Conservation (phyloP, 2,888 invertebrate species). For the Acheta domesticus region DNA sequence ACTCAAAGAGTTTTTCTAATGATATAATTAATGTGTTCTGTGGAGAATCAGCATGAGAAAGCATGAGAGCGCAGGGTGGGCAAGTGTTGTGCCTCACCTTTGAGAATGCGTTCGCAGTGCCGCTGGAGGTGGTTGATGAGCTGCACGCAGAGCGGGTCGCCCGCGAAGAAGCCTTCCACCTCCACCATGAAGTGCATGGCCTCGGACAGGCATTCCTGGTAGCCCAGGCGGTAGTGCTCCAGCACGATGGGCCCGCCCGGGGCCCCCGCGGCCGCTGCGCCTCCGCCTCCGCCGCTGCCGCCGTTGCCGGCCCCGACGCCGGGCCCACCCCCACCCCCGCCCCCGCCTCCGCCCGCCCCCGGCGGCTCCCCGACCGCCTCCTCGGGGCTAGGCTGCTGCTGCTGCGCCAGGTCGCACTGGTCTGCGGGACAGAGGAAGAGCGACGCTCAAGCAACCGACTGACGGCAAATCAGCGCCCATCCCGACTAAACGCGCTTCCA, state of each 20-base stretch:
- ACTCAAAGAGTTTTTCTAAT: too few species aligned
- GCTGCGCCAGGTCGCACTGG: constrained; percentile 37
- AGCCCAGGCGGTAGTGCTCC: constrained; percentile 74
- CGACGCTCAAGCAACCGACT: too few species aligned
- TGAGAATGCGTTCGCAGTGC: constrained; percentile 66
- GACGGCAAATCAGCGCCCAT: too few species aligned
- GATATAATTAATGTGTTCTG: too few species aligned
- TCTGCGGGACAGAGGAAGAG: not conserved
- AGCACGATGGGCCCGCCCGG: constrained; percentile 37
- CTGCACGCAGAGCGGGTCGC: constrained; percentile 78
- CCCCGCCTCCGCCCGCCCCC: not conserved
- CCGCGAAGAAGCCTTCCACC: constrained; percentile 71
- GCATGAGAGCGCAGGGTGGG: too few species aligned
- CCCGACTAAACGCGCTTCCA: too few species aligned
- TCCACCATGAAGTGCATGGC: constrained; percentile 86
- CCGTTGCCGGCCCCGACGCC: not conserved
- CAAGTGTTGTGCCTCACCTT: constrained; percentile 42
- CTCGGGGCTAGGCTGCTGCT: constrained; percentile 26
- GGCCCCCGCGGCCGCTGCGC: constrained; percentile 27
- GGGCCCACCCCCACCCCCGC: constrained; percentile 35
- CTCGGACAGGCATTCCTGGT: constrained; percentile 87
- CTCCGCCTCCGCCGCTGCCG: not conserved
- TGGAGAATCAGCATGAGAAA: too few species aligned
- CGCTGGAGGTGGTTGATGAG: constrained; percentile 79
- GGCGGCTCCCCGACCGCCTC: not conserved